Conservation (phyloP, 2,797 vertebrate genomes). For the Lithobates pipiens region DNA sequence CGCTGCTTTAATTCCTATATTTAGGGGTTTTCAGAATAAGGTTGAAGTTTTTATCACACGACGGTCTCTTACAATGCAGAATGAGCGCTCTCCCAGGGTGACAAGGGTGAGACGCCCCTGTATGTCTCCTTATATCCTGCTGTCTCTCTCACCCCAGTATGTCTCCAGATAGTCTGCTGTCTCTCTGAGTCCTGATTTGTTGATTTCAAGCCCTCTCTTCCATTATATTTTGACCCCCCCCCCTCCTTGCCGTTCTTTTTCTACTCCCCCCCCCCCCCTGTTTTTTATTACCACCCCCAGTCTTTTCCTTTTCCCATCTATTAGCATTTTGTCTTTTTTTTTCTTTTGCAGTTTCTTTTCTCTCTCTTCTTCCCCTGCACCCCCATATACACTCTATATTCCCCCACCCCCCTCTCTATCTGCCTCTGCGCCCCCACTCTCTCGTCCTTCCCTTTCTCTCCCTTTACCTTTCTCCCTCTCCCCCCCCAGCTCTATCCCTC, state of each 20-base stretch:
- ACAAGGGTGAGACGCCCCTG: constrained; percentile 63
- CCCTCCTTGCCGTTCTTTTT: not conserved
- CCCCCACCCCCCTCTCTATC: not conserved
- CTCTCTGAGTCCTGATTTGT: constrained; percentile 37
- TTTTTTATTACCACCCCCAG: not conserved
- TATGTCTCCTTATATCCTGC: constrained; percentile 59
- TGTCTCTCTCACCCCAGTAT: constrained; percentile 58
- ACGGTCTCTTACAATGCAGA: constrained; percentile 63
- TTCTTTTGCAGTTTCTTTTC: not conserved
- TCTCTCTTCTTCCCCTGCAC: not conserved
- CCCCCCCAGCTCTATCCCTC: not conserved
- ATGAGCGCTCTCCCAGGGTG: constrained; percentile 62
- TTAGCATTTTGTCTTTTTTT: not conserved
- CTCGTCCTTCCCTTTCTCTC: not conserved
- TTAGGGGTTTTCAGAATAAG: constrained; percentile 64
- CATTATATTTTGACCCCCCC: constrained; percentile 13
- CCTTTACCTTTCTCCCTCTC: not conserved
- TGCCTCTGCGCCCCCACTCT: not conserved
- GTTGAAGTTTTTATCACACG: constrained; percentile 64
- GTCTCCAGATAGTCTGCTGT: constrained; percentile 44
- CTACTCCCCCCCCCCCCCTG: not conserved
- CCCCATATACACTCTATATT: not conserved
- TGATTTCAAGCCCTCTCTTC: constrained; percentile 1
- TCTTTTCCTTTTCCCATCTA: not conserved
- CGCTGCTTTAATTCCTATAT: constrained; percentile 63